Conservation (phyloP, 2,797 vertebrate genomes). For the Mormyrus proboscirostris region DNA sequence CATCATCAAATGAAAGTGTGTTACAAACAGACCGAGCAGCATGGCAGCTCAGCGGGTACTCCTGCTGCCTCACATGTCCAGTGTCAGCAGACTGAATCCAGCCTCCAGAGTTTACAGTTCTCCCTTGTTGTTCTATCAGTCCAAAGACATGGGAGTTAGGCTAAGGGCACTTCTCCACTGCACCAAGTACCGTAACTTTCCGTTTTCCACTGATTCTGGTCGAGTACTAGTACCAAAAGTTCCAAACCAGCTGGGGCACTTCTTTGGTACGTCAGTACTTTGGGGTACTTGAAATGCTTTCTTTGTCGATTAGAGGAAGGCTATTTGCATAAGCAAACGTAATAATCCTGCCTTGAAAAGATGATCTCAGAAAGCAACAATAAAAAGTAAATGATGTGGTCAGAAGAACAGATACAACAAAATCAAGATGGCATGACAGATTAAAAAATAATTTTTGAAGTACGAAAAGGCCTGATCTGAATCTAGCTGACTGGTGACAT, state of each 20-base stretch:
- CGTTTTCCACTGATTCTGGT: neutral
- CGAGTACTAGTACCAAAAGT: neutral
- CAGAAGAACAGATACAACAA: neutral
- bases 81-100: neutral
- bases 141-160: neutral
- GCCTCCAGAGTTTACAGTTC: neutral
- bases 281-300: neutral
- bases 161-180: neutral
- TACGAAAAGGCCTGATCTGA: neutral
- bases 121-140: neutral
- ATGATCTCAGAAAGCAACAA: neutral
- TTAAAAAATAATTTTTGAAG: too few relatives aligned
- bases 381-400: neutral
- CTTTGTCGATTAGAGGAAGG: neutral
- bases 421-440: too few relatives aligned
- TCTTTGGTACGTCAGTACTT: neutral
- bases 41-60: neutral
- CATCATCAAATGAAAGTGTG: neutral
- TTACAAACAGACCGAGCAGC: neutral
- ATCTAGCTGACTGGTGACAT: neutral
- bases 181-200: neutral
- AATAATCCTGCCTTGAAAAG: neutral
- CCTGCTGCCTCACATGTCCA: neutral
- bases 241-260: neutral
- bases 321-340: neutral